Conservation (phyloP, 2,797 vertebrate genomes). For the Typhlichthys eigenmanni region DNA sequence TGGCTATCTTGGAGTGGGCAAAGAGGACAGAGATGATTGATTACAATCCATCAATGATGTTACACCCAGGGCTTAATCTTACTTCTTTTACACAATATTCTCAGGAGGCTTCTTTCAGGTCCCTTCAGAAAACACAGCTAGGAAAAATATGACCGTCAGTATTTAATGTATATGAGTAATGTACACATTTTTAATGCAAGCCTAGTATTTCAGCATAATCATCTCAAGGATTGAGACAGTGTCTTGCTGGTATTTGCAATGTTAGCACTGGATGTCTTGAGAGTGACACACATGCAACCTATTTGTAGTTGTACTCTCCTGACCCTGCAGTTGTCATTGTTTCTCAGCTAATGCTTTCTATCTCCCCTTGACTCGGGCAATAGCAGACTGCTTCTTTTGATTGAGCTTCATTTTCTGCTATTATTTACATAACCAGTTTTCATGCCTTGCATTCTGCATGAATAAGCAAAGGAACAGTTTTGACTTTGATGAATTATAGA, state of each 20-base stretch:
- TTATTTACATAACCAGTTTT: slow-evolving; percentile 43
- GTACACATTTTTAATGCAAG: too few relatives aligned
- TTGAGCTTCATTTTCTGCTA: slow-evolving; percentile 45
- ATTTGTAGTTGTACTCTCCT: neutral
- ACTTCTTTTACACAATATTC: too few relatives aligned
- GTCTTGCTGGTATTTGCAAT: slow-evolving; percentile 12
- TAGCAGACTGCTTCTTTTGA: slow-evolving; percentile 47
- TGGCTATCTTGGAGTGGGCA: too few relatives aligned
- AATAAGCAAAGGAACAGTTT: slow-evolving; percentile 15
- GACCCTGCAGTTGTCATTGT: slow-evolving; percentile 7
- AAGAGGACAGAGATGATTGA: too few relatives aligned
- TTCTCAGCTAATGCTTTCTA: slow-evolving; percentile 29
- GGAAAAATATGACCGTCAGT: too few relatives aligned
- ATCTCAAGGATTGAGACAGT: too few relatives aligned
- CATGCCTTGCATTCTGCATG: slow-evolving; percentile 11
- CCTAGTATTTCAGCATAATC: too few relatives aligned
- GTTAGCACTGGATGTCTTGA: slow-evolving; percentile 4
- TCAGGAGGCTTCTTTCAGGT: too few relatives aligned
- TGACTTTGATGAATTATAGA: slow-evolving; percentile 63
- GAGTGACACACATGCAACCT: slow-evolving; percentile 8
- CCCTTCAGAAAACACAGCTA: too few relatives aligned
- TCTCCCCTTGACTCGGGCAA: slow-evolving; percentile 25
- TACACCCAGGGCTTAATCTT: too few relatives aligned
- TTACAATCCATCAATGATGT: too few relatives aligned
- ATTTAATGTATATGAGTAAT: too few relatives aligned